A percentile compares a stretch with the other conserved stretches of the same genome.
Evolutionary conservation across 1,140 invertebrate genomes (phyloP).

Genomic region (Pseudomyrmex sp.): DNA sequence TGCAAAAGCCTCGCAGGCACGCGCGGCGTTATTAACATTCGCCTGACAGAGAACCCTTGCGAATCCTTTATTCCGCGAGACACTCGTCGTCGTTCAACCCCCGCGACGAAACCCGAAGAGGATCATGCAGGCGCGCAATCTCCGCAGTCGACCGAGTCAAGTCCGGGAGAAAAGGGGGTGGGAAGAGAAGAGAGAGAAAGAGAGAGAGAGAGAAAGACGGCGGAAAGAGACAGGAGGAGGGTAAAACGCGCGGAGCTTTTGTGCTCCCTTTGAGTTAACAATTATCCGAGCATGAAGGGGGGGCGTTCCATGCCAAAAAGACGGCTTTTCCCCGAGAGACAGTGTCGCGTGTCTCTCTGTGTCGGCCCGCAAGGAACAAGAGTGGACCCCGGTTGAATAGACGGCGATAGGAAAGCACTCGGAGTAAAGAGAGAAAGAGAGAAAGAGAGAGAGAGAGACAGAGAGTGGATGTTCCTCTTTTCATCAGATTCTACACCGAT

Average conservation of each 20-base stretch:
- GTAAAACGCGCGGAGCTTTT: conserved; percentile 57
- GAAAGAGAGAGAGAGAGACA: neutral
- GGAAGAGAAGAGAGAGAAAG: no score
- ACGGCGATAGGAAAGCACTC: conserved; percentile 45
- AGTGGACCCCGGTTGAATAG: conserved; percentile 59
- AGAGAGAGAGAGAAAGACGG: neutral
- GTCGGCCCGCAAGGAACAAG: conserved; percentile 48
- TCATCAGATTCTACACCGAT: conserved; percentile 58
- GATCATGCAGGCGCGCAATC: conserved; percentile 44
- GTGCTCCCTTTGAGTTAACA: conserved; percentile 67
- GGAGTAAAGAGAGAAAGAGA: conserved; percentile 9
- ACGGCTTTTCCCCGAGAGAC: conserved; percentile 42
- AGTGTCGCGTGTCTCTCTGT: conserved; percentile 62
- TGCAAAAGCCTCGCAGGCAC: neutral
- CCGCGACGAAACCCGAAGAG: conserved; percentile 30
- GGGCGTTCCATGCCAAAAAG: conserved; percentile 62
- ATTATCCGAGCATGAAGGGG: conserved; percentile 69
- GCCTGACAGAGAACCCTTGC: neutral
- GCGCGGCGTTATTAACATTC: conserved; percentile 36
- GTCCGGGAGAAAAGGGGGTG: neutral
- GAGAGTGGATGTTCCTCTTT: conserved; percentile 37
- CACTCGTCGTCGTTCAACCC: conserved; percentile 16
- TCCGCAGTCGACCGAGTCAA: conserved; percentile 29
- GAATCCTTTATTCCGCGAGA: conserved; percentile 49
- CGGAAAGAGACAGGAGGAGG: conserved; percentile 8